Base-by-base conservation (phyloP, 2,113 vertebrate genomes). In the Arenaria interpres region DNA sequence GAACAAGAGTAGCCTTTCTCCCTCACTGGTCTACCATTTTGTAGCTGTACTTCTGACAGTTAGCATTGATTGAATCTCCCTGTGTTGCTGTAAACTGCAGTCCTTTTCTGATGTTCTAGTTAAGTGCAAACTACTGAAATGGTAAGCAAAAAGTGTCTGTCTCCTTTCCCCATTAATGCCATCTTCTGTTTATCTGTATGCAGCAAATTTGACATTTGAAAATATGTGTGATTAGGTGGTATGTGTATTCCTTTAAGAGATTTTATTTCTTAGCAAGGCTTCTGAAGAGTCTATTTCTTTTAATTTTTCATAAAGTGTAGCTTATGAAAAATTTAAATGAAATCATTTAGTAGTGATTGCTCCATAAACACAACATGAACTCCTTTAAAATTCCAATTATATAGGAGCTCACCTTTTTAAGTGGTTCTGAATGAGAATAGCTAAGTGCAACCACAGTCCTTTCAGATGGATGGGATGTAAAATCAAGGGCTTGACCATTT, bases 301-400 rank as follows among this genome's bases (percentile, higher is more conserved):
- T 95, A 97, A 96, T 98, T 97, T 97, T 98, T 97, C 95, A 96
- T 96, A 97, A 96, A 96, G 93, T 95, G 71, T 93, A 94, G 90
- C 93, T 96, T 96, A 96, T 97, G 94, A 96, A 96, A 96, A 96
- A 97, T 97, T 96, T 97, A 97, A 96, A 97, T 96, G 90, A 96
- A 97, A 97, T 96, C 91, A 98, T 96, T 97, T 97, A 97, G 88
- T 96, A 91, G 91, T 94, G 95, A 97, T 97, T 97, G 96, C 93
- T 92, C 86, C 95, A 96, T 96, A 97, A 97, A 95, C 91, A 97
- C 82, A 97, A 96, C 93, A 97, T 93, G 86, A 97, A 96, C 84
- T 96, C 88, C 93, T 97, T 96, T 93, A 94, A 97, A 96, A 96
- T 96, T 97, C 95, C 88, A 97, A 95, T 97, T 97, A 97, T 95